Conservation (phyloP, 2,113 vertebrate species). For the Butorides virescens region DNA sequence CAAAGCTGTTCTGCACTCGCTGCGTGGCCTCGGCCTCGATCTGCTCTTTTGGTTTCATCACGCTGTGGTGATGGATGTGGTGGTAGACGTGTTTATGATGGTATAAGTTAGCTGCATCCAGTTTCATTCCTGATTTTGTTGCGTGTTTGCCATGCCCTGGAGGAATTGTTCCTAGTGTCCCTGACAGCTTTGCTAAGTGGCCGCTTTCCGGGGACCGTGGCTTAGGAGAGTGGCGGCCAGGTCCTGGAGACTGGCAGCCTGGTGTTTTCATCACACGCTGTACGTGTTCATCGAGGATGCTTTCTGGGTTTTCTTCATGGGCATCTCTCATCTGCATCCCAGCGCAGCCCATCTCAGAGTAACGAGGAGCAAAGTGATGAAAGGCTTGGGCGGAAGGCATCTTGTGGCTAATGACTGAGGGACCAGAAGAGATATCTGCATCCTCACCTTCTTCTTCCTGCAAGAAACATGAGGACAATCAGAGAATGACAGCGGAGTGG, state of each 20-base stretch:
- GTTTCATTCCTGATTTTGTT: constrained; percentile 77
- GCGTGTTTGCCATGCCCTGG: constrained; percentile 80
- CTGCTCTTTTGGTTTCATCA: constrained; percentile 85
- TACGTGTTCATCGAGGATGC: constrained; percentile 95
- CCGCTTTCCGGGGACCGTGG: constrained; percentile 85
- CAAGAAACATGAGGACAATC: background rate
- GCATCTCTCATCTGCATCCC: constrained; percentile 81
- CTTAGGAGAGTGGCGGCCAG: constrained; percentile 87
- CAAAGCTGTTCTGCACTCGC: constrained; percentile 74
- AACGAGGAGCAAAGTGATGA: constrained; percentile 84
- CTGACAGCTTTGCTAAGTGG: constrained; percentile 69
- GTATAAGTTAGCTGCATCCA: constrained; percentile 77
- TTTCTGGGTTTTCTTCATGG: constrained; percentile 94
- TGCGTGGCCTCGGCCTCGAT: constrained; percentile 77
- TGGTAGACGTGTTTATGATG: constrained; percentile 91
- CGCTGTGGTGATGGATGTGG: constrained; percentile 78
- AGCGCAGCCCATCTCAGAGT: constrained; percentile 78
- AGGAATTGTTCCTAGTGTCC: constrained; percentile 54
- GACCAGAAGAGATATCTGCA: constrained; percentile 72
- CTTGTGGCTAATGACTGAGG: constrained; percentile 79
- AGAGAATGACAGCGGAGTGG: background rate
- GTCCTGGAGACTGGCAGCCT: constrained; percentile 90
- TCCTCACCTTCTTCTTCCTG: constrained; percentile 96
- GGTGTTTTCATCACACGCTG: constrained; percentile 96
- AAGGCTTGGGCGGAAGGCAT: constrained; percentile 77